Evolutionary conservation across 2,113 vertebrate species (phyloP).

Genomic region (Carettochelys insculpta): DNA sequence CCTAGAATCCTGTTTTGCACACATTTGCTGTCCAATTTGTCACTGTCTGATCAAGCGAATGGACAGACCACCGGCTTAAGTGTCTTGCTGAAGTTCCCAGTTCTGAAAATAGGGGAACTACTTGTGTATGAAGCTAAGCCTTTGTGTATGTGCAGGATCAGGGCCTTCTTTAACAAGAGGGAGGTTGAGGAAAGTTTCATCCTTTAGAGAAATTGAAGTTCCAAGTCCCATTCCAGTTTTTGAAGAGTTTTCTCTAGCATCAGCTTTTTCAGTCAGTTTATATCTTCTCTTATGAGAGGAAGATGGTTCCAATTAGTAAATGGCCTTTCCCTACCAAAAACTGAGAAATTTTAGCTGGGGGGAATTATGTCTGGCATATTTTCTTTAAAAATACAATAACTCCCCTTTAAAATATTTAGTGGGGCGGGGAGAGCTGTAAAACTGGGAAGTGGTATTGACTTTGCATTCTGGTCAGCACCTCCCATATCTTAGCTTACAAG

Average conservation of each 20-base stretch:
- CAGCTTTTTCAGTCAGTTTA: constrained; percentile 38
- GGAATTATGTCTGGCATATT: constrained; percentile 55
- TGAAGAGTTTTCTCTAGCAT: constrained; percentile 50
- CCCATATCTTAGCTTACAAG: constrained; percentile 38
- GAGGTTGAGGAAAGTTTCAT: constrained; percentile 2
- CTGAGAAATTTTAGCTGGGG: constrained; percentile 63
- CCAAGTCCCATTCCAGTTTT: constrained; percentile 23
- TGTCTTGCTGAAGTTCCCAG: background rate
- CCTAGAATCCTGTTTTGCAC: fast-evolving
- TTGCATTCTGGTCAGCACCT: background rate
- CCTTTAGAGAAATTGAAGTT: constrained; percentile 25
- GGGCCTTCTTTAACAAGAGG: background rate
- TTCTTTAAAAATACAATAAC: constrained; percentile 29
- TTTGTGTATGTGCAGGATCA: fast-evolving
- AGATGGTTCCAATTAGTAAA: constrained; percentile 72
- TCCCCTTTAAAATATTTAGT: background rate
- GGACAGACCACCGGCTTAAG: fast-evolving
- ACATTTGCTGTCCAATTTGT: background rate
- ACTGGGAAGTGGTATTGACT: constrained; percentile 51
- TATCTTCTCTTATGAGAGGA: constrained; percentile 55
- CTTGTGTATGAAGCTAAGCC: background rate
- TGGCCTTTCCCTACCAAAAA: constrained; percentile 69
- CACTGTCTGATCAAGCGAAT: background rate
- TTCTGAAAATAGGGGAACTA: background rate
- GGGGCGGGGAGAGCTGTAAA: background rate